Percentiles rank a stretch among this genome's conserved stretches.
phyloP scores from a whole-genome alignment of 2,113 vertebrate genomes.

The Piaya cayana region DNA sequence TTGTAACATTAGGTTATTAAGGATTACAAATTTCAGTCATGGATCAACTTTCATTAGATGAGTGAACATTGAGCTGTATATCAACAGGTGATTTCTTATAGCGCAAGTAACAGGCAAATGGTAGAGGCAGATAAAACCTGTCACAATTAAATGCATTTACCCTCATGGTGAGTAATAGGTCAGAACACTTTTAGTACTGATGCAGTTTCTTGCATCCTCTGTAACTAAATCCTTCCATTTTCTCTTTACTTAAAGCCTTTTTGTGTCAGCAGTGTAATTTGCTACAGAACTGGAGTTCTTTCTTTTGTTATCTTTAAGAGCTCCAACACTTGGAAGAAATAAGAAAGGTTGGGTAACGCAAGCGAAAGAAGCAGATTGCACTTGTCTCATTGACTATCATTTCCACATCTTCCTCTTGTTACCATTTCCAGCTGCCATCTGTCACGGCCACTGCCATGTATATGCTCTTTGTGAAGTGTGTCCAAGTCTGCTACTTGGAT shows the following conservation, averaged over 20 bases:
- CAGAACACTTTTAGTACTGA: not conserved
- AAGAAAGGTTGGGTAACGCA: not conserved
- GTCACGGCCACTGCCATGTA: not conserved
- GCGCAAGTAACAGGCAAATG: not conserved
- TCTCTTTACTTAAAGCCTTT: not conserved
- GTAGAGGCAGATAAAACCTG: not conserved
- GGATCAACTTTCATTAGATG: not conserved
- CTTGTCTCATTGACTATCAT: not conserved
- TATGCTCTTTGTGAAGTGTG: not conserved
- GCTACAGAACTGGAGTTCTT: not conserved
- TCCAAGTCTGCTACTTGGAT: constrained; percentile 11
- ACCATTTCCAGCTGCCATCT: constrained; percentile 41
- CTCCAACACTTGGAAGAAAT: not conserved
- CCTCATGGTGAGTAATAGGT: not conserved
- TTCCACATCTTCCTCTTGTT: not conserved
- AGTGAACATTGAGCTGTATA: not conserved
- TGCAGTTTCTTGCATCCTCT: not conserved
- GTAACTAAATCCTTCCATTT: not conserved
- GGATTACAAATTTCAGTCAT: not conserved
- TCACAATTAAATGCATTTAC: not conserved
- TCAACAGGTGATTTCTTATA: not conserved
- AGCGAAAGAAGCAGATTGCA: not conserved
- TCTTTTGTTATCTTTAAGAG: not conserved
- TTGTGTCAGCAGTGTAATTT: not conserved
- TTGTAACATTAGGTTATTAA: not conserved